These are phyloP conservation scores for Rhadina sibilatrix DNA, from an alignment of 2,113 vertebrate genomes.

Conservation along the genomic window DNA sequence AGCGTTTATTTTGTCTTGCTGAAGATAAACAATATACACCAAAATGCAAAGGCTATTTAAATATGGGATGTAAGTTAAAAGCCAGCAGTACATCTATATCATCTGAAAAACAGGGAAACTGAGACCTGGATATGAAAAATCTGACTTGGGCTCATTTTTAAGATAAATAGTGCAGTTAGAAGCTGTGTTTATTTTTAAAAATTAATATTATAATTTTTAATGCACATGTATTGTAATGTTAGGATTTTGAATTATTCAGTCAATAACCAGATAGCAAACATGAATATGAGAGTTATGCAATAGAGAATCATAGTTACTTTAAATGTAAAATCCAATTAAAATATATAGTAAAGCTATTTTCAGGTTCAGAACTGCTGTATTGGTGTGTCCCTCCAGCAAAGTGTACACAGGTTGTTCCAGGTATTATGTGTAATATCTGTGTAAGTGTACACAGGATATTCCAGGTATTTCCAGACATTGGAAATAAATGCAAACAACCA, in stretches of 20 bases:
- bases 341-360: not conserved
- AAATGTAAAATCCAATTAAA: not conserved
- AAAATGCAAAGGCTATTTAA: not conserved
- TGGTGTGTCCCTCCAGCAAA: not conserved
- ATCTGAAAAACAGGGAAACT: not conserved
- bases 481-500: not conserved
- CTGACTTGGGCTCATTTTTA: not conserved
- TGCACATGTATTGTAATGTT: not conserved
- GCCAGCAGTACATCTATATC: not conserved
- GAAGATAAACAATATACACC: not conserved
- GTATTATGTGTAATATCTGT: not conserved
- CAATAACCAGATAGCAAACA: not conserved
- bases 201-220: not conserved
- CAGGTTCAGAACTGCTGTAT: not conserved
- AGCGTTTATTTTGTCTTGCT: not conserved
- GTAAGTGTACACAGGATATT: not conserved
- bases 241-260: not conserved
- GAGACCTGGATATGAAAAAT: not conserved
- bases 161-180: not conserved
- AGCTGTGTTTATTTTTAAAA: not conserved
- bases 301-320: not conserved
- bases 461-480: not conserved
- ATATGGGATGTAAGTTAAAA: not conserved
- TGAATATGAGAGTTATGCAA: not conserved
- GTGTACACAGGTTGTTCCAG: not conserved